Evolutionary conservation across 1,140 invertebrate species (phyloP).

Genomic region (Drosophila ironensis): DNA sequence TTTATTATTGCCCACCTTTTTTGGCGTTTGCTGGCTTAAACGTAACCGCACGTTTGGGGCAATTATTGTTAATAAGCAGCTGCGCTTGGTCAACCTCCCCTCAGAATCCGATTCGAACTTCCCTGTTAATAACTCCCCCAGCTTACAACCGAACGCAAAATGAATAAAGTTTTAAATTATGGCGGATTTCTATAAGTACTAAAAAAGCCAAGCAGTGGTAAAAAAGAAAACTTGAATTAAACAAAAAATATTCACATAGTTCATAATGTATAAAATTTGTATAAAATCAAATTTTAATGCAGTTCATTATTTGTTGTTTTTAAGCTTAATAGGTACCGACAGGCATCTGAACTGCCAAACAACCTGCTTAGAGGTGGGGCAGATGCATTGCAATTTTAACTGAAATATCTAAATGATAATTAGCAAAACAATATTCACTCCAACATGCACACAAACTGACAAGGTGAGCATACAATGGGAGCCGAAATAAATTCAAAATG

Average conservation of each 20-base stretch:
- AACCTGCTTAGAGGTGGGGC: background rate
- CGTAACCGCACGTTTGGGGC: conserved; percentile 73
- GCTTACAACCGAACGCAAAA: conserved; percentile 3
- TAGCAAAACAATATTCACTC: conserved; percentile 65
- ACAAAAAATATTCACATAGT: background rate
- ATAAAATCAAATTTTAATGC: too few relatives aligned
- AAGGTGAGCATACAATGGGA: conserved; percentile 22
- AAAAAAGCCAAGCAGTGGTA: too few relatives aligned
- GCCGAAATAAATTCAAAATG: conserved; percentile 61
- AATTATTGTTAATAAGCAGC: conserved; percentile 77
- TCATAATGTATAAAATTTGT: background rate
- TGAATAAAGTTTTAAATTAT: conserved; percentile 12
- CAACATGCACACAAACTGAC: conserved; percentile 11
- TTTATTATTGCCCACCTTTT: conserved; percentile 66
- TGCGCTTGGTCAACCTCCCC: conserved; percentile 42
- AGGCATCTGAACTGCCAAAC: background rate
- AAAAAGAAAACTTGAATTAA: too few relatives aligned
- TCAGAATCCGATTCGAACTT: conserved; percentile 1
- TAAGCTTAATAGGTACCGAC: background rate
- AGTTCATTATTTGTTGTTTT: background rate
- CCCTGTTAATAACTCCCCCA: conserved; percentile 20
- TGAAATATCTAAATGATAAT: conserved; percentile 71
- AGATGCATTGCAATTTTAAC: conserved; percentile 44
- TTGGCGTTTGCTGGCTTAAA: conserved; percentile 71
- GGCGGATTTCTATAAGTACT: background rate